phyloP scores from a whole-genome alignment of 2,888 invertebrate genomes.

The Callyntrura sp. region DNA sequence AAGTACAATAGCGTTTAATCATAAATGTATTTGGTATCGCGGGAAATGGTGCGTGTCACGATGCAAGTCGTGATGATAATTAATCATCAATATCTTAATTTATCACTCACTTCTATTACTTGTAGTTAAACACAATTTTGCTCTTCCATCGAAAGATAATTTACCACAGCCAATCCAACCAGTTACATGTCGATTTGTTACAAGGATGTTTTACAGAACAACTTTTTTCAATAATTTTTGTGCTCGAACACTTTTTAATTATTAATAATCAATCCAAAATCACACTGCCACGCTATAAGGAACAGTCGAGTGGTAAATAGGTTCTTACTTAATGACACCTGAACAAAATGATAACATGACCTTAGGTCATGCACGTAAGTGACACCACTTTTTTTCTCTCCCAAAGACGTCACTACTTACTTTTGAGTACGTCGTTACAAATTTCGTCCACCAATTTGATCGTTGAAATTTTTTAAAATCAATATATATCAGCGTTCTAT shows the following conservation, averaged over 20 bases:
- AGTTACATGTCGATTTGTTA: conserved; percentile 67
- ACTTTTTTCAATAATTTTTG: neutral
- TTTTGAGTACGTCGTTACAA: conserved; percentile 8
- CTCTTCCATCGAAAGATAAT: conserved; percentile 42
- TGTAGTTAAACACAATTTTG: conserved; percentile 30
- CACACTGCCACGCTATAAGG: neutral
- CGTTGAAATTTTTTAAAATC: conserved; percentile 30
- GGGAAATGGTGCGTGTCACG: conserved; percentile 68
- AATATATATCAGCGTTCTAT: conserved; percentile 9
- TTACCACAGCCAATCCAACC: conserved; percentile 36
- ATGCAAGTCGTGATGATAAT: conserved; percentile 59
- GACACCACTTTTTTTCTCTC: conserved; percentile 32
- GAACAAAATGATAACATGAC: conserved; percentile 35
- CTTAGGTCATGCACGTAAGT: neutral
- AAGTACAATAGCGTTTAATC: neutral
- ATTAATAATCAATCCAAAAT: neutral
- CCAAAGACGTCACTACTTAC: neutral
- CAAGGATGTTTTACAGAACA: conserved; percentile 57
- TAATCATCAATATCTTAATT: conserved; percentile 72
- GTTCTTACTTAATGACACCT: conserved; percentile 6
- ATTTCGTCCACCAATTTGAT: conserved; percentile 23
- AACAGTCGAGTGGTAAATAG: neutral
- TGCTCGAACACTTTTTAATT: too few relatives aligned
- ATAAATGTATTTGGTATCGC: neutral
- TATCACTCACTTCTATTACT: conserved; percentile 45